Conservation (phyloP, 2,797 vertebrate genomes). For the Falco naumanni region DNA sequence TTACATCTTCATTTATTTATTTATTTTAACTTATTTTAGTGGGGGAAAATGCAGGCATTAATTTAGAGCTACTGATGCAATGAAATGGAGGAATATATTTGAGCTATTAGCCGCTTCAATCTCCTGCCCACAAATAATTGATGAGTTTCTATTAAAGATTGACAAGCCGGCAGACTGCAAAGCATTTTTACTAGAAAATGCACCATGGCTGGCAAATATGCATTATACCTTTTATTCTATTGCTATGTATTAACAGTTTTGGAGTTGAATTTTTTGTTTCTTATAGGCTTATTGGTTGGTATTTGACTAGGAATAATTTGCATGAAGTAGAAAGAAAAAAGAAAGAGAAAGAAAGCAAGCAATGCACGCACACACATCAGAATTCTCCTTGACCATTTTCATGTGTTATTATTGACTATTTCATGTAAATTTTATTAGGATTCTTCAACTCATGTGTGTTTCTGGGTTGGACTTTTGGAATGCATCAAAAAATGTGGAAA, state of each 20-base stretch:
- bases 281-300: conserved; percentile 49
- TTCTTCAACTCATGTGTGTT: conserved; percentile 40
- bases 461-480: conserved; percentile 5
- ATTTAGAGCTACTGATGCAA: conserved; percentile 84
- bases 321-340: neutral
- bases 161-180: conserved; percentile 81
- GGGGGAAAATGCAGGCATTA: conserved; percentile 76
- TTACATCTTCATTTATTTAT: conserved; percentile 73
- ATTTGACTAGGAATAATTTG: conserved; percentile 61
- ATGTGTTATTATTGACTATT: conserved; percentile 35
- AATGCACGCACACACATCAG: neutral
- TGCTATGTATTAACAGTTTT: conserved; percentile 66
- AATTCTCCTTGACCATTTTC: conserved; percentile 42
- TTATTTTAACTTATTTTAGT: conserved; percentile 73
- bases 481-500: conserved; percentile 54
- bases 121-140: conserved; percentile 88
- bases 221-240: conserved; percentile 70
- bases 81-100: conserved; percentile 86
- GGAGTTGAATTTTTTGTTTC: conserved; percentile 68
- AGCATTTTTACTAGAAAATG: conserved; percentile 81
- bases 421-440: conserved; percentile 34
- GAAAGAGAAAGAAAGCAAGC: neutral
- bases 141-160: conserved; percentile 89
- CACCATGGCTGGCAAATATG: conserved; percentile 74
- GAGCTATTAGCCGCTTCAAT: conserved; percentile 87